phyloP scores from a whole-genome alignment of 2,888 invertebrate genomes.

The Xestoiulus laeticollis region DNA sequence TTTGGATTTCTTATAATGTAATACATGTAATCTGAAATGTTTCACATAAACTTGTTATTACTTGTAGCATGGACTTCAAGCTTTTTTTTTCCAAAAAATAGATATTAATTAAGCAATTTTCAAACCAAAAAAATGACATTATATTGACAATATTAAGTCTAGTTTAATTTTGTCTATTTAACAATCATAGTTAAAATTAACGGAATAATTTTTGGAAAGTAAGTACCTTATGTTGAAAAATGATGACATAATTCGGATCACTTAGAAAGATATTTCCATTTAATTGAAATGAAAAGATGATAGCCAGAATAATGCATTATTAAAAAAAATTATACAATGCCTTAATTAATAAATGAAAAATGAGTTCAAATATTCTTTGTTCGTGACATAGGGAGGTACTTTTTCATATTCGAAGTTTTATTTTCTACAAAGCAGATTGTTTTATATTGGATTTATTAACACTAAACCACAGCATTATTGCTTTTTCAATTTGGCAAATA shows the following conservation, averaged over 20 bases:
- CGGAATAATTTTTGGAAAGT: too few species aligned
- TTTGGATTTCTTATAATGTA: not conserved
- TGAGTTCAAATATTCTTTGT: not conserved
- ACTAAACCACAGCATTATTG: not conserved
- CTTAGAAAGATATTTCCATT: not conserved
- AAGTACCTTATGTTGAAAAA: too few species aligned
- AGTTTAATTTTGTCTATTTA: too few species aligned
- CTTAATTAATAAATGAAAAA: too few species aligned
- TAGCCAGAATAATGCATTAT: not conserved
- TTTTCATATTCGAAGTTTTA: not conserved
- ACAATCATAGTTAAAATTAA: too few species aligned
- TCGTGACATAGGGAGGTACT: not conserved
- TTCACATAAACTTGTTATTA: not conserved
- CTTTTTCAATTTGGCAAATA: not conserved
- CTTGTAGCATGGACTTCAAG: not conserved
- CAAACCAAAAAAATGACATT: not conserved
- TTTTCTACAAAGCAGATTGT: not conserved
- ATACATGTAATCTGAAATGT: not conserved
- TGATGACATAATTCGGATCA: not conserved
- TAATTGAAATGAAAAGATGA: not conserved
- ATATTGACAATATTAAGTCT: not conserved
- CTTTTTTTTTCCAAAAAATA: not conserved
- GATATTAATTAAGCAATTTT: not conserved
- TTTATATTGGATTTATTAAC: too few species aligned
- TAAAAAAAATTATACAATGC: not conserved